Base-by-base conservation (phyloP, 2,113 vertebrate species). In the Arothron firmamentum region DNA sequence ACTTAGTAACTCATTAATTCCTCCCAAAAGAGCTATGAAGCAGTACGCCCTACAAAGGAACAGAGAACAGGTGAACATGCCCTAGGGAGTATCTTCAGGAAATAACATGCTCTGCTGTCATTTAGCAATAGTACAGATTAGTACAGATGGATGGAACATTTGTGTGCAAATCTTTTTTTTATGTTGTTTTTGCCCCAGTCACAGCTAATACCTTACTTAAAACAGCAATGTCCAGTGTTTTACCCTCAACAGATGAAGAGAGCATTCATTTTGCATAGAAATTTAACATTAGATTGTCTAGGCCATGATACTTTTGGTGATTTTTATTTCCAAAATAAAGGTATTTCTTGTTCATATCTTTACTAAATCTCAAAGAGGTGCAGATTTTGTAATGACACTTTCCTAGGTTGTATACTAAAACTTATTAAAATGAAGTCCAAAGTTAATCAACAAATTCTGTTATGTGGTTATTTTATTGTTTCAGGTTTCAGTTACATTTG, bases 11-110 rank as follows among this genome's bases (percentile, higher is more conserved):
- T 85, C 87, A 8, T 78, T 93, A 38, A 78, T 90, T 52, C 92
- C 92, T 18, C 92, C 92, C 1, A 93, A 93, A 78, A 80, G 87
- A 48, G 85, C 89, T 0, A 55, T 93, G 68, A 92, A 92, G 67
- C 87, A 87, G 73, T 92, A 85, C 19, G 23, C 72, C 10, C 72
- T 58, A 56, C 88, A 86, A 50, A 85, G 78, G 51, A 64, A 79
- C 59, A 80, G 51, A 70, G 73, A 86, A 31, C 63, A 59, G n/a
- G 15, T 78, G 54, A 68, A 84, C 12, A 72, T 78, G 85, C 74
- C 73, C 56, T 78, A 66, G 83, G 56, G 34, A 8, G 17, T 20
- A 9, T 42, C 6, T 23, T 41, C 20, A 21, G 9, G 25, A 52
- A 42, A 47, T 34, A 0, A 21, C 11, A 25, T 31, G 45, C 42